Base-by-base conservation (phyloP, 2,888 invertebrate genomes). In the Morinoia aosen region DNA sequence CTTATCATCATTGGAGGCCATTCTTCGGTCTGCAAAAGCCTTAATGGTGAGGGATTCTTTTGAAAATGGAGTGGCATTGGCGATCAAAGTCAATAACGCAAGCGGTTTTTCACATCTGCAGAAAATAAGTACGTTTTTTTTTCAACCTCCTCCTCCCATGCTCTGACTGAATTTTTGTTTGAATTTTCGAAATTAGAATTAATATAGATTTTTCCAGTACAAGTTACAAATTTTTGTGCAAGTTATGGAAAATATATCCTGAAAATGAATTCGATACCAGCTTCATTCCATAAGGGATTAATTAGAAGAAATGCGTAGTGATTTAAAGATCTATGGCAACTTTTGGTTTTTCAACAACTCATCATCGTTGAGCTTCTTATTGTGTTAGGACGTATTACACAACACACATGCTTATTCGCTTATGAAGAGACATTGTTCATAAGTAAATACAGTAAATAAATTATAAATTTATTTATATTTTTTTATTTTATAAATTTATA, bases 1-100 rank as follows among this genome's bases (percentile, higher is more conserved):
- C 90, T 90, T 90, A 90, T 90, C 90, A 90, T 90, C 90, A 48
- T 16, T 33, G 57, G 93, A 57, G 57, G 93, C 93, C 48, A 48
- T 90, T 48, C 90, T 48, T 57, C 57, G 93, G 48, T 48, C 57
- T 33, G 11, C 93, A 39, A 57, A 93, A 33, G 57, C 57, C 25
- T 33, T 57, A 39, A 33, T 57, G 48, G 57, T 93, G 93, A 93
- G n/a, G 93, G 57, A 93, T 48, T 57, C 48, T 33, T 93, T 57
- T 33, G 33, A 39, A 93, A 93, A 93, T 14, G 16, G 93, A 93
- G 48, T 93, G 39, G 58, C 48, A 93, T 93, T 93, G 93, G 5
- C 57, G 93, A 39, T 48, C 93, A n/a, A 57, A 3, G 90, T 40
- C 48, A 48, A 90, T 76, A 76, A 76, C 25, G 25, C 76, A 76